Base-by-base conservation (phyloP, 1,140 invertebrate species). In the Papilio glaucus region DNA sequence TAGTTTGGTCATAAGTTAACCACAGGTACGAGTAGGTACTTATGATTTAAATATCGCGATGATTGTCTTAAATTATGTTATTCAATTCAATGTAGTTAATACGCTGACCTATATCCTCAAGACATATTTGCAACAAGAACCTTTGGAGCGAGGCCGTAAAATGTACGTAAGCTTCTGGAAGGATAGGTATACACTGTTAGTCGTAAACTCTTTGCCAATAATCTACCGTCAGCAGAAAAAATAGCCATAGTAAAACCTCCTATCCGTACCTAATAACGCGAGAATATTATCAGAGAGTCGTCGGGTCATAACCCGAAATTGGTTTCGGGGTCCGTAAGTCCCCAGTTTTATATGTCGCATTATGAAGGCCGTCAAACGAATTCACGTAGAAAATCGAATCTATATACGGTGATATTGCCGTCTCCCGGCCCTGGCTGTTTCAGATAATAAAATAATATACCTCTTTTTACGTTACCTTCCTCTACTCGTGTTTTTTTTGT, bases 321-420 rank as follows among this genome's bases (percentile, higher is more conserved):
- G 91, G 90, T 91, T 91, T 91, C 85, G 89, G 90, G 91, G 91
- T 91, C 91, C 89, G 89, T 93, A 91, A 93, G 89, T 87, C 89
- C 90, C 90, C 88, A 88, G 89, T 93, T 93, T 93, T 93, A 93
- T 93, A 93, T 93, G 90, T 92, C 83, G 90, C 89, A 91, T 92
- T 92, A 92, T 92, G 90, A 92, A 90, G 89, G 89, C 90, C 90
- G 90, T 93, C 90, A 93, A 91, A 93, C 88, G 91, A 93, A 91
- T 93, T 93, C 91, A 93, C 91, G 91, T 93, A 93, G 91, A 93
- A 93, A 93, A 93, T 93, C 91, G 91, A 93, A 93, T 93, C 89
- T 92, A 90, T 92, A 93, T 93, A 93, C 89, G 89, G 85, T 85
- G 88, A 90, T 92, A 90, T 90, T 88, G 85, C 83, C 84, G 87